Evolutionary conservation across 2,888 invertebrate species (phyloP), one percentile per base, ranked within the genome.

Genomic region (Leucoptera coffeella): DNA sequence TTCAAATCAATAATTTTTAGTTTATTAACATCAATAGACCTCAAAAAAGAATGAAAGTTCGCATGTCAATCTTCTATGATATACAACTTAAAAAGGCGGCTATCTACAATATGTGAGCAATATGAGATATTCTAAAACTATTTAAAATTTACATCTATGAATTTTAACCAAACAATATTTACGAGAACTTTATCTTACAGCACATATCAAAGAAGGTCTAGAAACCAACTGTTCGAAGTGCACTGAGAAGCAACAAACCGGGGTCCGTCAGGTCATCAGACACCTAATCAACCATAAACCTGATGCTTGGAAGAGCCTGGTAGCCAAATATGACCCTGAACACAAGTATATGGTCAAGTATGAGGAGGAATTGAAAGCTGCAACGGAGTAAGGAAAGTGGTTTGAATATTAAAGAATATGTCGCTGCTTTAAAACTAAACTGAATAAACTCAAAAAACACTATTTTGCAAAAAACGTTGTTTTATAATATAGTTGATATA

Each of bases 321-420:
- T 30, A 9, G 32, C 33, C 14, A 39, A 41, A 26, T 43, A 41
- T 14, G 47, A 47, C 27, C 39, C 40, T 3, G 30, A 35, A 9
- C 34, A 38, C 3, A 23, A 28, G n/a, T 38, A 29, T 32, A 23
- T 27, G 30, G 30, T 27, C 7, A 28, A 32, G 20, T 38, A 38
- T 29, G 33, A 33, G 21, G 12, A 10, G 15, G 33, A 33, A 21
- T 28, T 32, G 12, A 28, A 17, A 17, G 17, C 9, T 17, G 17
- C 9, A 17, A 17, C 6, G 17, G 6, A 17, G 9, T 17, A 9
- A 17, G 6, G 6, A 17, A 9, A 17, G 9, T 17, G 9, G 17
- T 9, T 17, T 17, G 9, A 17, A 7, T 17, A 17, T 7, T 7
- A 17, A 17, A 17, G 9, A 17, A 17, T 17, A 17, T n/a, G n/a